A percentile compares a stretch with the other conserved stretches of the same genome.
phyloP scores from a whole-genome alignment of 2,797 vertebrate species.

The Pangasius djambal region DNA sequence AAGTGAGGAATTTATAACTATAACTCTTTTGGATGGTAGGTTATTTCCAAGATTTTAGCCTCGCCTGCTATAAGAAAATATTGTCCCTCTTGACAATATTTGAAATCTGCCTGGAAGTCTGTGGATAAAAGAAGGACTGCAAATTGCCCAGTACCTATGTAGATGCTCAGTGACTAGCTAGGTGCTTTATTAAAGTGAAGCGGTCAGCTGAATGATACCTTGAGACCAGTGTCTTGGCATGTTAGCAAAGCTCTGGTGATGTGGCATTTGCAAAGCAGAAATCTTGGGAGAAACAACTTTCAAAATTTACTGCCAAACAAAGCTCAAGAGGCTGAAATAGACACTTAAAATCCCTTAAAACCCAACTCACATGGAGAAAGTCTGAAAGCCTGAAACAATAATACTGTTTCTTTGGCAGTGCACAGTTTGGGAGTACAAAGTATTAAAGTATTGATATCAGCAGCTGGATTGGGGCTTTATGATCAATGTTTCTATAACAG shows the following conservation, averaged over 20 bases:
- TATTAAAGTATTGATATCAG: slow-evolving; percentile 11
- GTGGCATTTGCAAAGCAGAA: neutral
- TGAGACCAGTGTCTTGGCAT: neutral
- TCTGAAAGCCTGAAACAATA: neutral
- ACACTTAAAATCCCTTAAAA: slow-evolving; percentile 9
- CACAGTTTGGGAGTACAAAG: neutral
- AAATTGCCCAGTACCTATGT: neutral
- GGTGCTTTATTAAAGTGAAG: neutral
- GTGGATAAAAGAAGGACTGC: neutral
- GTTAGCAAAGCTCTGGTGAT: neutral
- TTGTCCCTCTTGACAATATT: neutral
- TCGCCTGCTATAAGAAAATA: neutral
- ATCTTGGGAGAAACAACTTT: neutral
- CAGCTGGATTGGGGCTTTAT: neutral
- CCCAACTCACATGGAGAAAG: neutral
- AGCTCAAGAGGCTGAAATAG: neutral
- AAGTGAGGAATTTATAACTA: neutral
- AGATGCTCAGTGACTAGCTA: neutral
- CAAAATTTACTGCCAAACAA: neutral
- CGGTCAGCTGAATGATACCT: neutral
- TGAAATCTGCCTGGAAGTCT: neutral
- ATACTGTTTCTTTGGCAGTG: slow-evolving; percentile 1
- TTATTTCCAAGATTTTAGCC: neutral
- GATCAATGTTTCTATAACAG: neutral
- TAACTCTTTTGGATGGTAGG: neutral